A percentile compares a stretch with the other conserved stretches of the same genome.
These are phyloP conservation scores for Abramis brama DNA, from an alignment of 2,113 vertebrate species.

Conservation along the genomic window DNA sequence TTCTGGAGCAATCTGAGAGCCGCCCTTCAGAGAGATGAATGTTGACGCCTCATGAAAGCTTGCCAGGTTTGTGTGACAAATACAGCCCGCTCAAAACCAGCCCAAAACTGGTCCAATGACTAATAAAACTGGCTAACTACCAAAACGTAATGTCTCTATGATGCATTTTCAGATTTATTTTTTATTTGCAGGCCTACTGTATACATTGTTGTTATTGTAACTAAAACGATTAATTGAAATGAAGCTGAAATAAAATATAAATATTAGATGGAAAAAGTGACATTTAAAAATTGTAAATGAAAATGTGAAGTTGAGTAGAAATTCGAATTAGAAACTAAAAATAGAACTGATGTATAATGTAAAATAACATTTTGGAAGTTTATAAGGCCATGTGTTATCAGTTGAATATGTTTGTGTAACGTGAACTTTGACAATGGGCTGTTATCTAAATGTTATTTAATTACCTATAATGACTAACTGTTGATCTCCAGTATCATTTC, in stretches of 20 bases:
- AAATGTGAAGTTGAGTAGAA: too few relatives aligned
- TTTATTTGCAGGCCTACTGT: not conserved
- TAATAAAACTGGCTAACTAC: not conserved
- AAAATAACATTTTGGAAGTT: not conserved
- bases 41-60: not conserved
- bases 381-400: not conserved
- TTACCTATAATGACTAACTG: not conserved
- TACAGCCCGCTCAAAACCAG: not conserved
- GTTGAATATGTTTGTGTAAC: not conserved
- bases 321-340: too few relatives aligned
- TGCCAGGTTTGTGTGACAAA: conserved; percentile 26
- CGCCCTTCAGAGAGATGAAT: conserved; percentile 69
- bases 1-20: conserved; percentile 85
- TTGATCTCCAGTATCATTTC: not conserved
- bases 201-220: not conserved
- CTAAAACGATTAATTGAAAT: not conserved
- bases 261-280: not conserved
- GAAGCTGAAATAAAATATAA: not conserved
- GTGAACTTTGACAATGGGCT: not conserved
- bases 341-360: not conserved
- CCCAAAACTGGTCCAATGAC: not conserved
- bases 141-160: not conserved
- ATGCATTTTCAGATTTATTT: not conserved
- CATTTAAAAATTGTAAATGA: too few relatives aligned
- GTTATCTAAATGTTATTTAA: not conserved